phyloP scores from a whole-genome alignment of 2,888 invertebrate species.

The Palloptera scutellata region DNA sequence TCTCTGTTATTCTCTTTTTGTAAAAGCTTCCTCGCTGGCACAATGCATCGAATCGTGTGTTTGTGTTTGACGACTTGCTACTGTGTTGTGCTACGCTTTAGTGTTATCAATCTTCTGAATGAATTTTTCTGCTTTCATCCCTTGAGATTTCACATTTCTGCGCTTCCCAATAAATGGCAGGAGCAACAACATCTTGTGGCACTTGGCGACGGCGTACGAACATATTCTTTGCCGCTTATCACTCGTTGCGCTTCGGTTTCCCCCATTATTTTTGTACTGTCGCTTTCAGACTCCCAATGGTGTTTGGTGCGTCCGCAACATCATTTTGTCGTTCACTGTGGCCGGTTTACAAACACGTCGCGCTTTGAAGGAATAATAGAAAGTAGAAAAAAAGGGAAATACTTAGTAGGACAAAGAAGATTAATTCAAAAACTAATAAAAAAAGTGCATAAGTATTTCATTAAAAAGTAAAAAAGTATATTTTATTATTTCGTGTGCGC shows the following conservation, averaged over 20 bases:
- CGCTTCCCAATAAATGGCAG: neutral
- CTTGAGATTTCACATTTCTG: constrained; percentile 18
- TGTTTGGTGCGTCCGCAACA: constrained; percentile 34
- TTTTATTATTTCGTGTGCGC: too few relatives aligned
- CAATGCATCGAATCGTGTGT: neutral
- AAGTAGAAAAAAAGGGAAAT: constrained; percentile 2
- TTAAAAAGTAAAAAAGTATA: too few relatives aligned
- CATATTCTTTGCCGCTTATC: constrained; percentile 8
- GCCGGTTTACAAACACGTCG: constrained; percentile 47
- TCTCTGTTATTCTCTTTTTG: neutral
- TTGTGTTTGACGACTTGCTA: neutral
- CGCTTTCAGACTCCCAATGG: constrained; percentile 34
- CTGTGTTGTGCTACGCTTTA: neutral
- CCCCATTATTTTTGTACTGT: neutral
- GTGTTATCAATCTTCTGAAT: constrained; percentile 22
- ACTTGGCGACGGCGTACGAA: constrained; percentile 27
- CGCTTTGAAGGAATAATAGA: constrained; percentile 20
- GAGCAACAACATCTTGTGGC: constrained; percentile 2
- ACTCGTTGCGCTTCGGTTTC: neutral
- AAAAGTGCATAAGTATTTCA: too few relatives aligned
- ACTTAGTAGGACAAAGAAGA: neutral
- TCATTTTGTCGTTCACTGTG: constrained; percentile 54
- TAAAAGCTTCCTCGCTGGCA: neutral
- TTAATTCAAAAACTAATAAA: too few relatives aligned
- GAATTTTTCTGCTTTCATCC: constrained; percentile 25